Conservation (phyloP, 1,140 invertebrate species). For the Scaptomyza pallida region DNA sequence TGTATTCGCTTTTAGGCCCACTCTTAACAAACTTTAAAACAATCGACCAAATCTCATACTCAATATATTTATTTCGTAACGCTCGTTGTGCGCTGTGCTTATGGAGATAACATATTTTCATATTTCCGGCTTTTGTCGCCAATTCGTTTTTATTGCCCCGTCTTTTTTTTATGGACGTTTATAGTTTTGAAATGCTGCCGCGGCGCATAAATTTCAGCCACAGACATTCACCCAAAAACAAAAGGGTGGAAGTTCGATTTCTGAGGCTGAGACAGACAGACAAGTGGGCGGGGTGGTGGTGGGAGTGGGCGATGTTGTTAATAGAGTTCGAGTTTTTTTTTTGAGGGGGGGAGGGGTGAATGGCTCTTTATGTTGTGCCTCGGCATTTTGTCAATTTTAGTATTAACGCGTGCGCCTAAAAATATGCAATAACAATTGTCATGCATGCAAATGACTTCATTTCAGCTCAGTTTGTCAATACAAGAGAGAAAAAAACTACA, state of each 20-base stretch:
- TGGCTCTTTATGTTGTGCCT: conserved; percentile 24
- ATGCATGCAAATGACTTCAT: conserved; percentile 83
- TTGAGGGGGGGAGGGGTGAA: neutral
- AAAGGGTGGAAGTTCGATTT: conserved; percentile 79
- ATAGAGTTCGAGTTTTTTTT: neutral
- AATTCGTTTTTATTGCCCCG: conserved; percentile 76
- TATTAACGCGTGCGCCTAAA: conserved; percentile 67
- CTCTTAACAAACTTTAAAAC: conserved; percentile 27
- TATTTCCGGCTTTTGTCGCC: conserved; percentile 75
- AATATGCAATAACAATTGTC: conserved; percentile 82
- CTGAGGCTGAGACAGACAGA: conserved; percentile 7
- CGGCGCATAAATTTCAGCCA: conserved; percentile 65
- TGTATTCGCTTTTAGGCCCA: too few species aligned
- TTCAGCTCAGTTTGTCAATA: conserved; percentile 54
- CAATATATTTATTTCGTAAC: neutral
- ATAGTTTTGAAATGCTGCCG: conserved; percentile 70
- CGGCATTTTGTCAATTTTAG: conserved; percentile 72
- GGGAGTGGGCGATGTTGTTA: neutral
- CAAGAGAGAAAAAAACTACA: too few species aligned
- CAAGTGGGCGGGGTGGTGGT: too few species aligned
- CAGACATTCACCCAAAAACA: conserved; percentile 22
- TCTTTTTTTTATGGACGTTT: conserved; percentile 78
- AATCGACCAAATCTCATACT: conserved; percentile 47
- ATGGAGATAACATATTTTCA: conserved; percentile 76
- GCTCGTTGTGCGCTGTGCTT: neutral